A percentile compares a stretch with the other conserved stretches of the same genome.
Conservation (phyloP, 2,113 vertebrate genomes). For the Osmerus eperlanus region DNA sequence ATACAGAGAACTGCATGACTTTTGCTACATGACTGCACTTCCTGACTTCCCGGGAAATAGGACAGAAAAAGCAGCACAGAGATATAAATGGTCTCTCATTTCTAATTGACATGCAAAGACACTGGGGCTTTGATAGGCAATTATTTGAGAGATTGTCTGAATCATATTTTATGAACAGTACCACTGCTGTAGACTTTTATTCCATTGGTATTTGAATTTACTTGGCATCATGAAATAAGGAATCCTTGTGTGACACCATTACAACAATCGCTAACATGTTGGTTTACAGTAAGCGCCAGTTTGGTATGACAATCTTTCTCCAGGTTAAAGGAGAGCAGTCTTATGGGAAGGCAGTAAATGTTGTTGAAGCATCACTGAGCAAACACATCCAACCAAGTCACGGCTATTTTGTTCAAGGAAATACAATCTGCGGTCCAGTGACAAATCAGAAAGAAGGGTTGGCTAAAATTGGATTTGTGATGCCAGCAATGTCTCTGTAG, state of each 20-base stretch:
- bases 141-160: neutral
- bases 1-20: slow-evolving; percentile 21
- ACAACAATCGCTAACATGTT: slow-evolving; percentile 51
- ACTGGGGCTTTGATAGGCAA: neutral
- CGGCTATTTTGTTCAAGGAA: slow-evolving; percentile 65
- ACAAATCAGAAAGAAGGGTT: slow-evolving; percentile 47
- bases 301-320: slow-evolving; percentile 54
- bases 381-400: slow-evolving; percentile 65
- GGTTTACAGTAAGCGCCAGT: slow-evolving; percentile 55
- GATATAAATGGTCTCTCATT: slow-evolving; percentile 20
- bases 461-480: slow-evolving; percentile 53
- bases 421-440: slow-evolving; percentile 50
- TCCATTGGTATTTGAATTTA: slow-evolving; percentile 21
- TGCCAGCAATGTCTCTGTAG: slow-evolving; percentile 44
- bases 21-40: slow-evolving; percentile 26
- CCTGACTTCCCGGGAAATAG: slow-evolving; percentile 21
- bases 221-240: slow-evolving; percentile 17
- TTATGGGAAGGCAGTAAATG: slow-evolving; percentile 67
- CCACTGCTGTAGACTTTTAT: neutral
- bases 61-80: neutral
- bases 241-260: slow-evolving; percentile 51
- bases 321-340: slow-evolving; percentile 57
- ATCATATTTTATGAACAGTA: neutral
- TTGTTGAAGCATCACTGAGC: slow-evolving; percentile 67
- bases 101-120: slow-evolving; percentile 28